Base-by-base conservation (phyloP, 2,888 invertebrate genomes). In the Panopea generosa region DNA sequence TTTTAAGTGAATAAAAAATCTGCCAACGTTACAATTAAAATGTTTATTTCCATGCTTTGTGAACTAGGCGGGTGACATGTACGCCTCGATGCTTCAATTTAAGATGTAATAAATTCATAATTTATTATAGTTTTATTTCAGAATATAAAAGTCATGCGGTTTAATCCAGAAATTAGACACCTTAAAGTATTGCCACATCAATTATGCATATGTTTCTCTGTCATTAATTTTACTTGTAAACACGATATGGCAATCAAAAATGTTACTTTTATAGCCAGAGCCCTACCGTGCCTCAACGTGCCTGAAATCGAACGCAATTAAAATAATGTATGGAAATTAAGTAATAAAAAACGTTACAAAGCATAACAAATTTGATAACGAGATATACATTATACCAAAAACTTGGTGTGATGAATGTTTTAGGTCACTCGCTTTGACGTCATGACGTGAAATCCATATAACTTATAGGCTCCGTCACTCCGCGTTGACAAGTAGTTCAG, bases 251-350 rank as follows among this genome's bases (percentile, higher is more conserved):
- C 53, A 26, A 53, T 53, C 24, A 53, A 53, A 26, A 53, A 26
- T 9, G 26, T 16, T 26, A 3, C 14, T 4, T 16, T 45, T 9
- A 18, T n/a, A n/a, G 40, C 16, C 16, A 6, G 45, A 45, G 16
- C n/a, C 16, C 6, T 16, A 20, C 45, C 45, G 45, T 45, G 45
- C 20, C 6, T 6, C 6, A 45, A 45, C 45, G 16, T 56, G 33
- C 66, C 60, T 18, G 45, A 57, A 57, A 50, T 73, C 56, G 57
- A 57, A 65, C 33, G 43, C 55, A 59, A 60, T 70, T 60, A 67
- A 71, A 68, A 77, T 72, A 55, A 77, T 59, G 49, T 71, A 72
- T 77, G 77, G 59, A 71, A 68, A 71, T 68, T 22, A 55, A 67
- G 63, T 52, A 52, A 60, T 63, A 77, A 68, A 70, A 65, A 24